These are phyloP conservation scores for Calidris pugnax DNA, from an alignment of 2,113 vertebrate species.

Conservation along the genomic window DNA sequence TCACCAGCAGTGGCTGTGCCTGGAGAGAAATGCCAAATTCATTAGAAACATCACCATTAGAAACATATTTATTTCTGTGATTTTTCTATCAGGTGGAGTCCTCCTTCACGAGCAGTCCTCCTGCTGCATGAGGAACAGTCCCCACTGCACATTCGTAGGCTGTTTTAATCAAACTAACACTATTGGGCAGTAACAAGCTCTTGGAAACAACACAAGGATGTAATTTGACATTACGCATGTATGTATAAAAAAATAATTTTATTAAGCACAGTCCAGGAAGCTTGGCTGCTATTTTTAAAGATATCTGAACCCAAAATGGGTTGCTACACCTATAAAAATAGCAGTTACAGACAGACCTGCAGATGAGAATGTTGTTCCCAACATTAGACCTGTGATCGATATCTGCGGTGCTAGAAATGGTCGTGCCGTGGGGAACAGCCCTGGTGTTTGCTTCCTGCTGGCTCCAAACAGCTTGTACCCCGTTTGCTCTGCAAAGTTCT, in stretches of 20 bases:
- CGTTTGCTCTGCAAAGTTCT: background rate
- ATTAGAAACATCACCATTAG: background rate
- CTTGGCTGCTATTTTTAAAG: background rate
- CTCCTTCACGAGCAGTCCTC: background rate
- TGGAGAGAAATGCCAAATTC: background rate
- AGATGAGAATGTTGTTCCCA: background rate
- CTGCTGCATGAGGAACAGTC: background rate
- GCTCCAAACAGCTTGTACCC: background rate
- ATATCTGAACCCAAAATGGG: background rate
- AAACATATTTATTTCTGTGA: background rate
- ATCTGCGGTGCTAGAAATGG: background rate
- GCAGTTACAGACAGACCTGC: background rate
- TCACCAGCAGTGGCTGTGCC: background rate
- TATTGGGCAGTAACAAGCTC: background rate
- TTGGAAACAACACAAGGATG: background rate
- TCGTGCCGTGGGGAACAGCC: background rate
- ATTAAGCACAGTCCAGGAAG: background rate
- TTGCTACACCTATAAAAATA: background rate
- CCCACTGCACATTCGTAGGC: background rate
- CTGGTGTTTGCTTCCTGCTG: background rate
- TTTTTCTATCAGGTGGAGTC: background rate
- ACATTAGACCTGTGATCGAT: background rate
- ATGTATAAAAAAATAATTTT: background rate
- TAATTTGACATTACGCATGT: background rate
- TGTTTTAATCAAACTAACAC: background rate